Conservation (phyloP, 2,113 vertebrate genomes). For the Vombatus ursinus region DNA sequence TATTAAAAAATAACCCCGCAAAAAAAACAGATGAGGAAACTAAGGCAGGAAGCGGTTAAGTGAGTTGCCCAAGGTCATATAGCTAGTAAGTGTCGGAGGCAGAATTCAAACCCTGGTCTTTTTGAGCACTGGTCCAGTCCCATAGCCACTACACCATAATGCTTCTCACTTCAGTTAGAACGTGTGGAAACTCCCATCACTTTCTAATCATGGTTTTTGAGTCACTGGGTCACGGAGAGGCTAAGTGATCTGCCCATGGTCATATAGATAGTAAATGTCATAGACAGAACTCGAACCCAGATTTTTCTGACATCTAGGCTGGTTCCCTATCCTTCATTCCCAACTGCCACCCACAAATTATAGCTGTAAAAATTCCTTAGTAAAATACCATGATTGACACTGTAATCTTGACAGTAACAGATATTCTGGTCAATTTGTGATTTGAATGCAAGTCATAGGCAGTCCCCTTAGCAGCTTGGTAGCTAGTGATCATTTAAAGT, state of each 20-base stretch:
- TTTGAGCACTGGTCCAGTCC: background rate
- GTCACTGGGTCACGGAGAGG: background rate
- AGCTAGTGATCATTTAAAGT: background rate
- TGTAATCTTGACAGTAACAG: background rate
- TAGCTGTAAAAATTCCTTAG: background rate
- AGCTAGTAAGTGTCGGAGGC: background rate
- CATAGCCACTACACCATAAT: background rate
- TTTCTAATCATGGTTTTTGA: background rate
- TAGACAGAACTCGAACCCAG: background rate
- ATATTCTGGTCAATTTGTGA: background rate
- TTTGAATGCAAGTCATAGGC: background rate
- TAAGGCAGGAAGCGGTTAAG: background rate
- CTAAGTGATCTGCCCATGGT: background rate
- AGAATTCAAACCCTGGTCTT: no score
- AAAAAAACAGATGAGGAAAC: no score
- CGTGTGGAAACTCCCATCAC: background rate
- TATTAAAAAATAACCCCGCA: no score
- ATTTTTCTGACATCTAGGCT: background rate
- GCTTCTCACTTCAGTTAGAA: background rate
- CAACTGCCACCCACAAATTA: background rate
- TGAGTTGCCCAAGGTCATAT: background rate
- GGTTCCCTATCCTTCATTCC: background rate
- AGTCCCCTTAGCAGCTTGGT: background rate
- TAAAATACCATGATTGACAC: background rate
- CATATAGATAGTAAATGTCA: background rate